Evolutionary conservation across 2,888 invertebrate species (phyloP), one percentile per base, ranked within the genome.

Genomic region (Epinotia brunnichana): DNA sequence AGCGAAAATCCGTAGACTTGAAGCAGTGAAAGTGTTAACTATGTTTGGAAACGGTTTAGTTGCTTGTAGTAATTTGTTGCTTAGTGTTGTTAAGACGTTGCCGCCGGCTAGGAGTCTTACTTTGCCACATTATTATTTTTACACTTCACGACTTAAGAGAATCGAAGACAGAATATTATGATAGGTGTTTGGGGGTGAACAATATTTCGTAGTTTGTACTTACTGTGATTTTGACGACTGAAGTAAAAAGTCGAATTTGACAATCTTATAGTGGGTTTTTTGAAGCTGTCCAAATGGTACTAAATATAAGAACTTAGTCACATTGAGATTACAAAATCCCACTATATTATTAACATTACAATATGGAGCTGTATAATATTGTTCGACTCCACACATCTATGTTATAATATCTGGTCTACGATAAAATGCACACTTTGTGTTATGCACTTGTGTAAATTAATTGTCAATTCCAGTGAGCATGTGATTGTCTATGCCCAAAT

Each of bases 11-110:
- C 5, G 13, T 44, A 15, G 15, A 9, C 35, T 44, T 13, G 15
- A 3, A 4, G n/a, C n/a, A 48, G 48, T n/a, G 48, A 48, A 48
- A 48, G 48, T 48, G 48, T 48, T n/a, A n/a, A 48, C 13, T 35
- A 9, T 48, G 62, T 66, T 71, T 44, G 67, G 64, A 69, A 69
- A 74, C 57, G 74, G 62, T 44, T 59, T 60, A 71, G 68, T 69
- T 44, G 68, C 68, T 70, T 73, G 59, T 73, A 75, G 63, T 73
- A 64, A 74, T 74, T 76, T 76, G 73, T 74, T 73, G 73, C 73
- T 69, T 73, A 69, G 69, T 74, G 74, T 74, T 74, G 71, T 74
- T 71, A 70, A 74, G 44, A 61, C 54, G 60, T 71, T 60, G 61
- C 44, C 41, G 57, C 51, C 69, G 41, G 56, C 39, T 71, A 66